Percentiles rank a stretch among this genome's conserved stretches.
These are phyloP conservation scores for Manis crassicaudata DNA, from an alignment of 2,797 vertebrate species.

Conservation along the genomic window DNA sequence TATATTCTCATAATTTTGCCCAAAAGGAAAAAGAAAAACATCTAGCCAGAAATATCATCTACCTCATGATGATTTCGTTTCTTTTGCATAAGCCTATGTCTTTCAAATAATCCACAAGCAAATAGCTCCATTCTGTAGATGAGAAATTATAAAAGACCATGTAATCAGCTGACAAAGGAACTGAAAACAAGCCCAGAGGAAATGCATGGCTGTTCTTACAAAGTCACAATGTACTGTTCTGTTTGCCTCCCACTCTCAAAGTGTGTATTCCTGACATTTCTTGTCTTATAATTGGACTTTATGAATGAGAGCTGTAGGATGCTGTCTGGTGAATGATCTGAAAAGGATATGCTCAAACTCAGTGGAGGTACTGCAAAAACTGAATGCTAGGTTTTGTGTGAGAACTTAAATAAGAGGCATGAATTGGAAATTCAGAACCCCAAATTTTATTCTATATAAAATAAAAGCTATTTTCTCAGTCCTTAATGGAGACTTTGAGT, in stretches of 20 bases:
- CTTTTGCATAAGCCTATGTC: slow-evolving; percentile 87
- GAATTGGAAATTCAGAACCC: slow-evolving; percentile 63
- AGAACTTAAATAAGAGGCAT: slow-evolving; percentile 54
- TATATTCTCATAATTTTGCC: slow-evolving; percentile 37
- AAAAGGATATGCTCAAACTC: slow-evolving; percentile 74
- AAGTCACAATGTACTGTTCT: slow-evolving; percentile 87
- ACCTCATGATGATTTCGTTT: slow-evolving; percentile 84
- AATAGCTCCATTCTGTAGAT: slow-evolving; percentile 88
- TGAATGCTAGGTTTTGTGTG: slow-evolving; percentile 67
- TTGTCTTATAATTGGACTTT: slow-evolving; percentile 86
- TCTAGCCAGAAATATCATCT: slow-evolving; percentile 77
- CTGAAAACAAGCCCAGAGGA: slow-evolving; percentile 88
- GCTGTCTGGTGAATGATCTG: slow-evolving; percentile 82
- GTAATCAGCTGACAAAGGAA: slow-evolving; percentile 93
- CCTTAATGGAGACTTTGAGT: background rate
- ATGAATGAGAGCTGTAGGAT: slow-evolving; percentile 87
- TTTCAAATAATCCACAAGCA: slow-evolving; percentile 89
- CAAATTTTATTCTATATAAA: slow-evolving; percentile 38
- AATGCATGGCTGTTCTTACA: slow-evolving; percentile 79
- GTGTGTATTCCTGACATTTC: slow-evolving; percentile 87
- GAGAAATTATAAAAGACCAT: slow-evolving; percentile 91
- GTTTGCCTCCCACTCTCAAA: slow-evolving; percentile 86
- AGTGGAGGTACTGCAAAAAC: slow-evolving; percentile 75
- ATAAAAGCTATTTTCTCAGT: slow-evolving; percentile 47
- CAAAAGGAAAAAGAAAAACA: slow-evolving; percentile 40